Evolutionary conservation across 2,113 vertebrate species (phyloP), one percentile per base, ranked within the genome.

Genomic region (Ciconia stormi): DNA sequence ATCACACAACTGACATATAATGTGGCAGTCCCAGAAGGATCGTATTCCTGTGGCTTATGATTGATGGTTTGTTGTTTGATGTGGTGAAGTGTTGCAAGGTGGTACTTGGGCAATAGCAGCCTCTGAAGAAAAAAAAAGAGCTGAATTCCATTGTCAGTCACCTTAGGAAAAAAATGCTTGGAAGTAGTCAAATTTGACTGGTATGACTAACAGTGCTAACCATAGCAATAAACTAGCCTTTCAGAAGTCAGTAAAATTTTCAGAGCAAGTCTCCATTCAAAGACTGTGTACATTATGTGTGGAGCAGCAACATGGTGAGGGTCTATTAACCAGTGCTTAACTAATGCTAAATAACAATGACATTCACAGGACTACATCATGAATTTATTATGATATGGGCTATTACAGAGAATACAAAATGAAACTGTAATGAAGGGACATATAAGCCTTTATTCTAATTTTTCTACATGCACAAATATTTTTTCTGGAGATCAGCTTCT

Each of bases 301-400:
- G 50, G 62, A 40, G 38, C 11, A 61, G 61, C 62, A 86, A 61
- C 46, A 23, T 32, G 30, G 79, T 77, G 34, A 93, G 42, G 18
- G 15, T 88, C 69, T 89, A 91, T 88, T 97, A 96, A 90, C 70
- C 44, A 83, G 40, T 80, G 89, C 88, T 95, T 97, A 94, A 93
- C 92, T 95, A 96, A 96, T 88, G 92, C 56, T 96, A 96, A 97
- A 95, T 96, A 96, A 92, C 90, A 96, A 78, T 97, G 97, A 97
- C 97, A 94, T 95, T 95, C 92, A 88, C 87, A 96, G 89, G 70
- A 91, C 95, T 96, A 44, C 30, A 93, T 96, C 93, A 97, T 97
- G 90, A 97, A 97, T 97, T 97, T 96, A 94, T 97, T 96, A 97
- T 97, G 94, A 95, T 91, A 80, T 86, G 29, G 71, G 59, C 87